Evolutionary conservation across 2,888 invertebrate genomes (phyloP), one percentile per base, ranked within the genome.

Genomic region (Cheilosia pagana): DNA sequence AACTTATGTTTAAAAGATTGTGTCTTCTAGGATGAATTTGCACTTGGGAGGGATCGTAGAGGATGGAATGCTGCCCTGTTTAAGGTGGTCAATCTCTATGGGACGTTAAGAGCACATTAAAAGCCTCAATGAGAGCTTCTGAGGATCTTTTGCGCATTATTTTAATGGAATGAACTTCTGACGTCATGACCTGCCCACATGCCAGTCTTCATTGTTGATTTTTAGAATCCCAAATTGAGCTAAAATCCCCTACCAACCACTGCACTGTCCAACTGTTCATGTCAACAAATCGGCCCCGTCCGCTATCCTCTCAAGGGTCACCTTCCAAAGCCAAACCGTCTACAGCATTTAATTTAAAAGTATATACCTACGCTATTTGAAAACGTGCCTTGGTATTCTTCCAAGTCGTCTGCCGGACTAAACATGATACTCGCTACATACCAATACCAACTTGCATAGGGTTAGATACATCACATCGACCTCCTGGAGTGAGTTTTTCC

Each of bases 371-470:
- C 28, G 28, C 35, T 23, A 43, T 62, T 12, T 43, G 21, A 72
- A 62, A 72, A 48, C 62, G 52, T 72, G 21, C 43, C 28, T 60
- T 43, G 59, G 59, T 71, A 21, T 60, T 50, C 50, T 50, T 60
- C 41, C 71, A 72, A 71, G 50, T 60, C 41, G 41, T n/a, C 50
- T 52, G 23, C 28, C 14, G 52, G 52, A 41, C 39, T 59, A 19
- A 71, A 53, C 52, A 57, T 50, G 59, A 71, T 50, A 59, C 59
- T 41, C 3, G 14, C 35, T 12, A 12, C 12, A 35, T 23, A n/a
- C 6, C 8, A 19, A 35, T 23, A n/a, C 6, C 8, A 19, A 4
- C 21, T n/a, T 21, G 12, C 23, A 70, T n/a, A 23, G 16, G 5
- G 23, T 48, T 14, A 41, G 41, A 53, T 19, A 60, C 28, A 72